A percentile compares a stretch with the other conserved stretches of the same genome.
Conservation (phyloP, 2,888 invertebrate genomes). For the Acanthosoma haemorrhoidale region DNA sequence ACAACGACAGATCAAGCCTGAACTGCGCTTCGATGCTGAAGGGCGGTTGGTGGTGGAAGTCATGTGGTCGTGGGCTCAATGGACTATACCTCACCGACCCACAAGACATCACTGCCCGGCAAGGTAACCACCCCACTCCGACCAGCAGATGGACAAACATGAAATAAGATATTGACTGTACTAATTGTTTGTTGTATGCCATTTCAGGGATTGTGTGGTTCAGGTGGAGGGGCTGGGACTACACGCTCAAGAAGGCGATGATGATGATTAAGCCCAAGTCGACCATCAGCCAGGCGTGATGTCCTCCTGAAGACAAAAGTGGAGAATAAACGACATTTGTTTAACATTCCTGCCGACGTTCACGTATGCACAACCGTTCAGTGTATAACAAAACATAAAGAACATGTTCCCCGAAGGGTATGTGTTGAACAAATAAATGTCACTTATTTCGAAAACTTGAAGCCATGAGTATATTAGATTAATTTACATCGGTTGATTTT, state of each 20-base stretch:
- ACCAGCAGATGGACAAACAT: not conserved
- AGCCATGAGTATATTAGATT: conserved; percentile 25
- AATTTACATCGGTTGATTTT: conserved; percentile 9
- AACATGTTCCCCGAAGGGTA: conserved; percentile 8
- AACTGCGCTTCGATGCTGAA: conserved; percentile 91
- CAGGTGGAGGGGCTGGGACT: conserved; percentile 93
- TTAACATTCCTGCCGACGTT: conserved; percentile 13
- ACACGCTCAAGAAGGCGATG: conserved; percentile 78
- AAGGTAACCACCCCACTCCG: conserved; percentile 55
- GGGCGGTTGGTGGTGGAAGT: conserved; percentile 95
- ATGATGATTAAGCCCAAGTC: conserved; percentile 90
- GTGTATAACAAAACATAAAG: conserved; percentile 15
- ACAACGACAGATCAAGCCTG: conserved; percentile 82
- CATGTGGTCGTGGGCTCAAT: conserved; percentile 83
- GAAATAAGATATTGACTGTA: not conserved
- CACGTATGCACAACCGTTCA: conserved; percentile 5
- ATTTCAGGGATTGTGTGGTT: conserved; percentile 82
- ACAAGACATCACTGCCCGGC: conserved; percentile 81
- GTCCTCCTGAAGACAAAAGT: not conserved
- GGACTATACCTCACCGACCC: conserved; percentile 85
- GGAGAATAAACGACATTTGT: not conserved
- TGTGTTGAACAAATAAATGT: conserved; percentile 18
- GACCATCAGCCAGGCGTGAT: conserved; percentile 38
- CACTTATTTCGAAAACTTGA: not conserved
- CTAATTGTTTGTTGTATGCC: not conserved